A percentile compares a stretch with the other conserved stretches of the same genome.
phyloP scores from a whole-genome alignment of 2,797 vertebrate genomes.

The Chelmon rostratus region DNA sequence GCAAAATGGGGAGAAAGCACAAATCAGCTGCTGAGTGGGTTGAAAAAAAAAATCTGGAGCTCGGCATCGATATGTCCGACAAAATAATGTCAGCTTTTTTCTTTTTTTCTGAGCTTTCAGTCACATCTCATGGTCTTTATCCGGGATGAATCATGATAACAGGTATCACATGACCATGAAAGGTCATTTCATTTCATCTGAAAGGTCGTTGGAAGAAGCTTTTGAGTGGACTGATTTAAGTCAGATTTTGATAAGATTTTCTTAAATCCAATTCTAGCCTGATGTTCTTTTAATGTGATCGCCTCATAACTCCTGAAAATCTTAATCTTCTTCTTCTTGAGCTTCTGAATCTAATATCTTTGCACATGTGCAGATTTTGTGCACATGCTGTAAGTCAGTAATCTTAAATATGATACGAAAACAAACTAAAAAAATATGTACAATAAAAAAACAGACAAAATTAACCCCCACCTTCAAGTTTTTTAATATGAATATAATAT shows the following conservation, averaged over 20 bases:
- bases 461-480: not conserved
- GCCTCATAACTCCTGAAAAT: too few species aligned
- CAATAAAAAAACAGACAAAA: not conserved
- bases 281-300: too few species aligned
- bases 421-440: too few species aligned
- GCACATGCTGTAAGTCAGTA: too few species aligned
- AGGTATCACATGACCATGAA: not conserved
- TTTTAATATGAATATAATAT: not conserved
- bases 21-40: not conserved
- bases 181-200: too few species aligned
- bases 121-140: not conserved
- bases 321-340: too few species aligned
- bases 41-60: not conserved
- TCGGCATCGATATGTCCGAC: not conserved
- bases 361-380: too few species aligned
- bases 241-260: not conserved
- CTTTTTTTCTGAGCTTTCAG: not conserved
- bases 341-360: too few species aligned
- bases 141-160: not conserved
- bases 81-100: not conserved
- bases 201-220: too few species aligned
- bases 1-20: not conserved
- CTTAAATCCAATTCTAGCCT: too few species aligned
- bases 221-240: not conserved
- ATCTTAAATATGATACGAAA: too few species aligned